A percentile compares a stretch with the other conserved stretches of the same genome.
Conservation (phyloP, 23 tunicate genomes). For the Diplosoma virens region DNA sequence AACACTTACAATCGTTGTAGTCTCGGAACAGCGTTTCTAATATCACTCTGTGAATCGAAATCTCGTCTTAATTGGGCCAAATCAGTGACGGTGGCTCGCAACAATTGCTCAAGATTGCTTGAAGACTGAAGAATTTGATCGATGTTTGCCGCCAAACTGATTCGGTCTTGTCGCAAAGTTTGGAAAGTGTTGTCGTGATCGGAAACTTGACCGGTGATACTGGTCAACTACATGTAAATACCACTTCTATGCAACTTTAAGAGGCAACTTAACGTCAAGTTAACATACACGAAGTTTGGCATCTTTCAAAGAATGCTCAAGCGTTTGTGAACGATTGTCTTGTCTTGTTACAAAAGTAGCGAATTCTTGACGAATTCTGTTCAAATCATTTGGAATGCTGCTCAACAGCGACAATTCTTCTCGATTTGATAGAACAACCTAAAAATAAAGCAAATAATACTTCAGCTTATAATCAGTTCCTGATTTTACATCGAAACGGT, state of each 20-base stretch:
- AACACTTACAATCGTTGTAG: conserved; percentile 1
- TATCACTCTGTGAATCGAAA: conserved; percentile 8
- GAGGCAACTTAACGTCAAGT: not conserved
- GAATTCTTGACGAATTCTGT: not conserved
- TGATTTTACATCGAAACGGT: not conserved
- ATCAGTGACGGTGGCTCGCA: conserved; percentile 34
- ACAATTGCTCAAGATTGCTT: conserved; percentile 33
- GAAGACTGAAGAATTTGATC: conserved; percentile 61
- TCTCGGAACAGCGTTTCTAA: not conserved
- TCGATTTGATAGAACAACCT: conserved; percentile 44
- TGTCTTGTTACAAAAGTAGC: conserved; percentile 11
- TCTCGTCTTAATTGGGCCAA: conserved; percentile 14
- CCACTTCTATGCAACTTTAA: not conserved
- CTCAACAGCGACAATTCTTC: conserved; percentile 11
- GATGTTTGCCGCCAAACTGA: conserved; percentile 45
- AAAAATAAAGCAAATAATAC: not conserved
- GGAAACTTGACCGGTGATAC: not conserved
- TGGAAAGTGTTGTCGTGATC: conserved; percentile 2
- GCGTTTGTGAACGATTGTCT: conserved; percentile 12
- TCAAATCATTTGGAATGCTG: conserved; percentile 14
- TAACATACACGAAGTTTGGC: not conserved
- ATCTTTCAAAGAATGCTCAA: not conserved
- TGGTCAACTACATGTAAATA: not conserved
- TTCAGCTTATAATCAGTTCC: not conserved
- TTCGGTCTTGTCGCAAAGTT: conserved; percentile 38